A percentile compares a stretch with the other conserved stretches of the same genome.
Evolutionary conservation across 2,888 invertebrate species (phyloP).

Genomic region (Caenorhabditis plicata): DNA sequence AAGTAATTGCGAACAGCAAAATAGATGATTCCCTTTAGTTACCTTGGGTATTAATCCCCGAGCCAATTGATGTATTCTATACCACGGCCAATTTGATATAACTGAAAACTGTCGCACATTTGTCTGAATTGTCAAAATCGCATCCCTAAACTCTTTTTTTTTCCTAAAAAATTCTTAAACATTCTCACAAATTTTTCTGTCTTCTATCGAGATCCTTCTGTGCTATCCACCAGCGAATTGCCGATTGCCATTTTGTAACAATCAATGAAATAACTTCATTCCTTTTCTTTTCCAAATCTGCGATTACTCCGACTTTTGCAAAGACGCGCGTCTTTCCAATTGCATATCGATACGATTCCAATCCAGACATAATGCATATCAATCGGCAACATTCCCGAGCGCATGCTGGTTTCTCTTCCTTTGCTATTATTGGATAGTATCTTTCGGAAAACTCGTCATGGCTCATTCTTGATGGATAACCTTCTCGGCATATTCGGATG

Average conservation of each 20-base stretch:
- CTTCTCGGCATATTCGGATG: constrained; percentile 98
- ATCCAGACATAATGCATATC: constrained; percentile 25
- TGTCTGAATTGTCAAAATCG: constrained; percentile 47
- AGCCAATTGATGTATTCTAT: constrained; percentile 42
- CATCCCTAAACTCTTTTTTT: constrained; percentile 31
- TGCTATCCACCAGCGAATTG: constrained; percentile 46
- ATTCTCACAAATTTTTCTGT: constrained; percentile 34
- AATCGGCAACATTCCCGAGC: constrained; percentile 13
- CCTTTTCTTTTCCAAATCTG: constrained; percentile 45
- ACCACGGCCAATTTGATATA: constrained; percentile 57
- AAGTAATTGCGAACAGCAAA: no score
- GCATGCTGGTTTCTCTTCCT: constrained; percentile 10
- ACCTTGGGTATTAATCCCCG: constrained; percentile 54
- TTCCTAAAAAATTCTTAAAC: not conserved
- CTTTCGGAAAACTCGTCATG: constrained; percentile 99
- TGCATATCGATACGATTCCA: constrained; percentile 44
- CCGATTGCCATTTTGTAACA: constrained; percentile 53
- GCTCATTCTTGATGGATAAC: constrained; percentile 99
- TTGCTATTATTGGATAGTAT: constrained; percentile 70
- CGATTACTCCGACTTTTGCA: constrained; percentile 60
- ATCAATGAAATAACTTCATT: constrained; percentile 30
- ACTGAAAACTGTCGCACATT: constrained; percentile 48
- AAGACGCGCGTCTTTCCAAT: constrained; percentile 59
- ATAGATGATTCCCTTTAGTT: no score
- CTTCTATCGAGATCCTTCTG: constrained; percentile 26